These are phyloP conservation scores for Fabriciana adippe DNA, from an alignment of 2,888 invertebrate genomes.

Conservation along the genomic window DNA sequence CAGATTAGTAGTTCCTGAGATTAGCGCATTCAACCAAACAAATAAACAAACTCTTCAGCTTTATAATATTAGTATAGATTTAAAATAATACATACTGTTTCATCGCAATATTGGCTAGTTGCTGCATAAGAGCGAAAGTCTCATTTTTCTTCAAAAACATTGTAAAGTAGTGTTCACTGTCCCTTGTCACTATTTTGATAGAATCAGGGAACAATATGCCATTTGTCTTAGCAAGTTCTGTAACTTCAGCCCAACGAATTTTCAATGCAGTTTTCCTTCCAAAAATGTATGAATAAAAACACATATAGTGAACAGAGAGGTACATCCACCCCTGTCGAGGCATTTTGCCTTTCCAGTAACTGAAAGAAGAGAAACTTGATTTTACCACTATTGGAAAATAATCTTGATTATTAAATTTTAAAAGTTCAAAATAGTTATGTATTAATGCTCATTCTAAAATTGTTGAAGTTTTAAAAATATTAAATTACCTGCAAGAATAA, in stretches of 20 bases:
- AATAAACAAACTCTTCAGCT: too few species aligned
- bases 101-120: conserved; percentile 98
- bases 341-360: conserved; percentile 95
- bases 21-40: too few species aligned
- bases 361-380: conserved; percentile 63
- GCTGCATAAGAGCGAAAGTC: conserved; percentile 95
- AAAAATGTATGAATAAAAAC: conserved; percentile 97
- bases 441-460: background rate
- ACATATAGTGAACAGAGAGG: conserved; percentile 97
- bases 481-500: conserved; percentile 92
- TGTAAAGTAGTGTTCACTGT: conserved; percentile 94
- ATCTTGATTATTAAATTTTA: background rate
- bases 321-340: conserved; percentile 99
- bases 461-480: background rate
- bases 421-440: background rate
- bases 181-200: conserved; percentile 92
- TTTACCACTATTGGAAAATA: background rate
- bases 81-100: conserved; percentile 84
- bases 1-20: too few species aligned
- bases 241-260: conserved; percentile 95
- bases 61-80: too few species aligned
- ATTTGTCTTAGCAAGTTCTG: conserved; percentile 89
- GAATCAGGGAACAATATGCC: conserved; percentile 92
- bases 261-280: conserved; percentile 94
- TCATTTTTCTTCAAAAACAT: conserved; percentile 94